These are phyloP conservation scores for Arothron firmamentum DNA, from an alignment of 2,113 vertebrate genomes.

Conservation along the genomic window DNA sequence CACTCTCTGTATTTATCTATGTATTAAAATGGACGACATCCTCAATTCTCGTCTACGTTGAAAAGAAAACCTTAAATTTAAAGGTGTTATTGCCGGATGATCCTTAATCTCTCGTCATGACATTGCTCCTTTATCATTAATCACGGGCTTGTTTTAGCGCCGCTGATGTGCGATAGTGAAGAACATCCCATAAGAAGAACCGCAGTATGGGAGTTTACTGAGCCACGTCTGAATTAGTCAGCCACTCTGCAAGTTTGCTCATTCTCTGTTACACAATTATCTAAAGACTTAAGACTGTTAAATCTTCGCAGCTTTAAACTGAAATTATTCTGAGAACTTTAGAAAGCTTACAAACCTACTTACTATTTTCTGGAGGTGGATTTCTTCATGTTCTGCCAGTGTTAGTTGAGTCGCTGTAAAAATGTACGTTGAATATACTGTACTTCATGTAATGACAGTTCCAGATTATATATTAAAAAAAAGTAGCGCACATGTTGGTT, in stretches of 20 bases:
- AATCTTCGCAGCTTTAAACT: constrained; percentile 66
- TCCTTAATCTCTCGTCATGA: constrained; percentile 27
- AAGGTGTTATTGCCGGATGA: constrained; percentile 34
- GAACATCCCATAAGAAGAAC: constrained; percentile 28
- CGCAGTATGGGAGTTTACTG: background rate
- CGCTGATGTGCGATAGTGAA: constrained; percentile 34
- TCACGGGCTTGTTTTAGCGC: constrained; percentile 25
- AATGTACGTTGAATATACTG: constrained; percentile 9
- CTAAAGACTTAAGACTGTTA: constrained; percentile 77
- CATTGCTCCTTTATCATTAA: constrained; percentile 34
- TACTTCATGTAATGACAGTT: background rate
- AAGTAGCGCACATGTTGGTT: background rate
- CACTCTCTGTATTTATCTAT: no score
- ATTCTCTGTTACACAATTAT: constrained; percentile 62
- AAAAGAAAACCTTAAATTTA: constrained; percentile 6
- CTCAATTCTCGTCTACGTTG: background rate
- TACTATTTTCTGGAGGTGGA: constrained; percentile 14
- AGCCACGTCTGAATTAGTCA: constrained; percentile 50
- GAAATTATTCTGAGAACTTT: constrained; percentile 44
- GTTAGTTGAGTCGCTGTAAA: constrained; percentile 30
- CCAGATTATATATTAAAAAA: background rate
- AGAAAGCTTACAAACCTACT: constrained; percentile 29
- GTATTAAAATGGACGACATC: constrained; percentile 13
- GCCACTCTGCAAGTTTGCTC: constrained; percentile 52
- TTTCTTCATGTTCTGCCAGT: constrained; percentile 34